A percentile compares a stretch with the other conserved stretches of the same genome.
Evolutionary conservation across 2,113 vertebrate genomes (phyloP).

Genomic region (Upupa epops): DNA sequence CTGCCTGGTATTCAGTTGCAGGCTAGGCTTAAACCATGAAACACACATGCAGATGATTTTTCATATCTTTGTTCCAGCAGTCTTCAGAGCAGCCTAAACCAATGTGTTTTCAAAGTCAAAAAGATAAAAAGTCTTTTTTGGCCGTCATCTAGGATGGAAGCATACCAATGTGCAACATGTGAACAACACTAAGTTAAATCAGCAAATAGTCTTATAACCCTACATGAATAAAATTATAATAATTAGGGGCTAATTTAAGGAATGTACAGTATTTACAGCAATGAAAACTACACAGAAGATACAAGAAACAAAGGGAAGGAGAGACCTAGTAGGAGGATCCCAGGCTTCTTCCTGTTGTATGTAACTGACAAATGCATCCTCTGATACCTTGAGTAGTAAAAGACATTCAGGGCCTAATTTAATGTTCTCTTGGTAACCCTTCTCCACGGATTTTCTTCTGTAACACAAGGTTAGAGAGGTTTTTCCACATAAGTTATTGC

Average conservation of each 20-base stretch:
- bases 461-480: not conserved
- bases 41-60: not conserved
- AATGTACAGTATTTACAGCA: constrained; percentile 70
- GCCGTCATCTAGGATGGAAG: not conserved
- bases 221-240: constrained; percentile 67
- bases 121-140: not conserved
- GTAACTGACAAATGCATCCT: not conserved
- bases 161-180: not conserved
- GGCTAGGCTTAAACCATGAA: too few species aligned
- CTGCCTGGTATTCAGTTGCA: too few species aligned
- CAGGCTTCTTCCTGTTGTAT: not conserved
- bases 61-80: not conserved
- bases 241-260: constrained; percentile 53
- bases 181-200: not conserved
- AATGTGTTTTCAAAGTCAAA: not conserved
- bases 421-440: not conserved
- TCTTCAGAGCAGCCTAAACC: not conserved
- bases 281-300: not conserved
- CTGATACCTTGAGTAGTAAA: not conserved
- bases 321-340: not conserved
- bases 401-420: not conserved
- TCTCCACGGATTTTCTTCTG: not conserved
- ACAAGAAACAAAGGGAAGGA: not conserved
- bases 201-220: constrained; percentile 24
- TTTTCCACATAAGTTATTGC: not conserved